Percentiles rank a stretch among this genome's conserved stretches.
Conservation (phyloP, 2,797 vertebrate genomes). For the Aeoliscus strigatus region DNA sequence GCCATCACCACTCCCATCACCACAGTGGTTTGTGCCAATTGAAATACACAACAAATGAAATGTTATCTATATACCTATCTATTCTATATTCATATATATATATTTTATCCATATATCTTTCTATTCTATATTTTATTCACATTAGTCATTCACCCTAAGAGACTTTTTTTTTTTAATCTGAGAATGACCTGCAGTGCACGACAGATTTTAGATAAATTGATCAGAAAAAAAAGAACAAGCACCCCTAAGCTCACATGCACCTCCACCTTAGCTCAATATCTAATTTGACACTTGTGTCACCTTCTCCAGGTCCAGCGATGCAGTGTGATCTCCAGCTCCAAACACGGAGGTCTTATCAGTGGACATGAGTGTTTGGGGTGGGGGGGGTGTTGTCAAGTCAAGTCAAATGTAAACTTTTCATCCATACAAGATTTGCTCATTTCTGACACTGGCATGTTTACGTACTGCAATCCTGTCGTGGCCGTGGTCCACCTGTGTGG, state of each 20-base stretch:
- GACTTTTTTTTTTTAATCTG: conserved; percentile 17
- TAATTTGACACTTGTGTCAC: conserved; percentile 42
- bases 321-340: conserved; percentile 31
- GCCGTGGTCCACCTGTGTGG: too few species aligned
- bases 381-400: too few species aligned
- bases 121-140: too few species aligned
- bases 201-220: conserved; percentile 19
- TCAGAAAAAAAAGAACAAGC: conserved; percentile 11
- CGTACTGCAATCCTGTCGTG: too few species aligned
- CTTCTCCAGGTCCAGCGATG: conserved; percentile 47
- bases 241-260: conserved; percentile 6
- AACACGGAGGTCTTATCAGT: conserved; percentile 1
- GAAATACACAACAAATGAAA: not conserved
- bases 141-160: not conserved
- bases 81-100: too few species aligned
- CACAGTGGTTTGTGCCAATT: too few species aligned
- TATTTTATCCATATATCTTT: too few species aligned
- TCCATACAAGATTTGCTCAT: too few species aligned
- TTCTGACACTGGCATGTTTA: too few species aligned
- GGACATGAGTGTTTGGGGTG: too few species aligned
- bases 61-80: too few species aligned
- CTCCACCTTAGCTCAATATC: conserved; percentile 47
- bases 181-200: conserved; percentile 14
- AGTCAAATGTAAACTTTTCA: not conserved
- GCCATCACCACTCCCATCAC: too few species aligned